phyloP scores from a whole-genome alignment of 2,797 vertebrate genomes.

The Diceros bicornis region DNA sequence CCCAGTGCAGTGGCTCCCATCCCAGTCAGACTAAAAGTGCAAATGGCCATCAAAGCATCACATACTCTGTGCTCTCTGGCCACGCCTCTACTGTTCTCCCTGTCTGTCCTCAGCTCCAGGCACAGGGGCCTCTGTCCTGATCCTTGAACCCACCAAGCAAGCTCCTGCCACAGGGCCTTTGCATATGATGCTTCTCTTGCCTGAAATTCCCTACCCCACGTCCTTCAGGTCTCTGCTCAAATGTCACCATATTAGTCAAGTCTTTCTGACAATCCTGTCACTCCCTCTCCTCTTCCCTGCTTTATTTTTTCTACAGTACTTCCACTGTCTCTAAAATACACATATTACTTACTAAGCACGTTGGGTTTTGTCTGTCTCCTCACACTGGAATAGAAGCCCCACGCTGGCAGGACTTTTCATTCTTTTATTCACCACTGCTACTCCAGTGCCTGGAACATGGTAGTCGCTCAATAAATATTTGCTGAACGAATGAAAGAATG shows the following conservation, averaged over 20 bases:
- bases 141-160: too few species aligned
- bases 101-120: neutral
- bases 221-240: neutral
- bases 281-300: neutral
- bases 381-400: neutral
- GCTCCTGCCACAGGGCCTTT: neutral
- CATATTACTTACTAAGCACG: neutral
- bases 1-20: too few species aligned
- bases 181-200: neutral
- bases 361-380: neutral
- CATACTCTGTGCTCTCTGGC: neutral
- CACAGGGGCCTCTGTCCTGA: neutral
- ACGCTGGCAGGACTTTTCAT: accelerated
- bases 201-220: neutral
- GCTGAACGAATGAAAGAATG: neutral
- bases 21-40: too few species aligned
- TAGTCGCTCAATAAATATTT: neutral
- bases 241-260: neutral
- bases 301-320: neutral
- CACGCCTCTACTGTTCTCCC: neutral
- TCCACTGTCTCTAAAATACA: neutral
- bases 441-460: neutral
- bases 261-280: neutral
- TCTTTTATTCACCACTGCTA: neutral
- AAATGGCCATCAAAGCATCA: too few species aligned